These are phyloP conservation scores for Melanotaenia maccullochi DNA, from an alignment of 2,797 vertebrate species.

Conservation along the genomic window DNA sequence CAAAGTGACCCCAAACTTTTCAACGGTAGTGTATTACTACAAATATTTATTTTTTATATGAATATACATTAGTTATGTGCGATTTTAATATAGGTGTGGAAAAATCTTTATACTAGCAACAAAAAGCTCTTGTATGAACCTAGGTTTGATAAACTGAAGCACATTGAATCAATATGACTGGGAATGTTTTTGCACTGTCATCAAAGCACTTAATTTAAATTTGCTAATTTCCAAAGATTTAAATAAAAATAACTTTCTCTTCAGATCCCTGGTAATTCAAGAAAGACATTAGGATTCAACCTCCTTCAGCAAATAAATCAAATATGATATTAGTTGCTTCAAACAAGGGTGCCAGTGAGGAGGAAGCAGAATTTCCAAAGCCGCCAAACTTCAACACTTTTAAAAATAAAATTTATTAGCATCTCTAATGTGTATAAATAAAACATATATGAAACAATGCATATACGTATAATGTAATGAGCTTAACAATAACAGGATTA, in stretches of 20 bases:
- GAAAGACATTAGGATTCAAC: not conserved
- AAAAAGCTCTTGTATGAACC: no score
- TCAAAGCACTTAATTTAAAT: not conserved
- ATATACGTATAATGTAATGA: conserved; percentile 88
- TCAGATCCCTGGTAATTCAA: not conserved
- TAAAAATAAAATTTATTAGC: conserved; percentile 96
- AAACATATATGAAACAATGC: conserved; percentile 88
- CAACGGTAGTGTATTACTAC: no score
- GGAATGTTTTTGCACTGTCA: no score
- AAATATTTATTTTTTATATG: no score
- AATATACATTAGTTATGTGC: no score
- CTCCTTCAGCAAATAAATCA: not conserved
- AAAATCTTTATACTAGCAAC: no score
- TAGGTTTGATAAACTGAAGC: no score
- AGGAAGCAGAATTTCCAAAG: not conserved
- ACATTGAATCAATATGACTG: no score
- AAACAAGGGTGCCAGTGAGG: no score
- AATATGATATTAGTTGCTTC: not conserved
- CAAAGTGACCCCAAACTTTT: no score
- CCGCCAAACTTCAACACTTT: conserved; percentile 78
- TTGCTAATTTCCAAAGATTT: not conserved
- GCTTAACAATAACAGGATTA: conserved; percentile 89
- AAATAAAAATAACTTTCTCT: not conserved
- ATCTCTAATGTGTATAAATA: conserved; percentile 93
- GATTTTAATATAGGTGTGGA: no score